A percentile compares a stretch with the other conserved stretches of the same genome.
phyloP scores from a whole-genome alignment of 2,113 vertebrate genomes.

The Nesoenas mayeri region DNA sequence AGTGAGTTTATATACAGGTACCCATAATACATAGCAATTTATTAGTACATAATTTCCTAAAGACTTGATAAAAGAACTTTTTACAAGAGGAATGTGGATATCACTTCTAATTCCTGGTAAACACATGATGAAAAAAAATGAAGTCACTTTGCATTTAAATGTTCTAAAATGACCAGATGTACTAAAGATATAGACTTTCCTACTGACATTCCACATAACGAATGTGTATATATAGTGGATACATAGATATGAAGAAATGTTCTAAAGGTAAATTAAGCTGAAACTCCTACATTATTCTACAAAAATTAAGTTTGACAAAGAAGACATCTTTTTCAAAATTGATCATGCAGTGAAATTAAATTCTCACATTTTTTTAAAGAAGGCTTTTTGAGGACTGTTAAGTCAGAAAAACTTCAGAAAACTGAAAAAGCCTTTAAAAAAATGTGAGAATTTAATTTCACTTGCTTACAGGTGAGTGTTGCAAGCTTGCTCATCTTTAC shows the following conservation, averaged over 20 bases:
- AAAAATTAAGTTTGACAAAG: constrained; percentile 2
- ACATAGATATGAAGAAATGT: background rate
- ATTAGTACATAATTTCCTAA: background rate
- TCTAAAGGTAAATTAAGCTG: background rate
- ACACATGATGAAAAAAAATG: background rate
- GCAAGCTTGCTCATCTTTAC: background rate
- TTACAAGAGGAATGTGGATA: background rate
- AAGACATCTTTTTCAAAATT: background rate
- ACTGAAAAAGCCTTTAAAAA: too few species aligned
- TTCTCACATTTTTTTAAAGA: background rate
- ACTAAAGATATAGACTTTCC: background rate
- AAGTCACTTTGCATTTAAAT: background rate
- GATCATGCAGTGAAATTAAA: background rate
- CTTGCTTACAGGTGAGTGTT: fast-evolving
- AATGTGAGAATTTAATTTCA: too few species aligned
- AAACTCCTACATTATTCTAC: background rate
- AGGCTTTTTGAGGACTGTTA: too few species aligned
- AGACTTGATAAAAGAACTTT: background rate
- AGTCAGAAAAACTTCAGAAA: too few species aligned
- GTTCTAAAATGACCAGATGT: background rate
- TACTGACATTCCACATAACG: background rate
- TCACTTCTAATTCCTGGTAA: background rate
- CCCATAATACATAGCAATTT: background rate
- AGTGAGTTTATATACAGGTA: background rate
- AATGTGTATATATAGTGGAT: background rate